Percentiles rank a stretch among this genome's conserved stretches.
phyloP scores from a whole-genome alignment of 2,113 vertebrate genomes.

The Sterrhoptilus dennistouni region DNA sequence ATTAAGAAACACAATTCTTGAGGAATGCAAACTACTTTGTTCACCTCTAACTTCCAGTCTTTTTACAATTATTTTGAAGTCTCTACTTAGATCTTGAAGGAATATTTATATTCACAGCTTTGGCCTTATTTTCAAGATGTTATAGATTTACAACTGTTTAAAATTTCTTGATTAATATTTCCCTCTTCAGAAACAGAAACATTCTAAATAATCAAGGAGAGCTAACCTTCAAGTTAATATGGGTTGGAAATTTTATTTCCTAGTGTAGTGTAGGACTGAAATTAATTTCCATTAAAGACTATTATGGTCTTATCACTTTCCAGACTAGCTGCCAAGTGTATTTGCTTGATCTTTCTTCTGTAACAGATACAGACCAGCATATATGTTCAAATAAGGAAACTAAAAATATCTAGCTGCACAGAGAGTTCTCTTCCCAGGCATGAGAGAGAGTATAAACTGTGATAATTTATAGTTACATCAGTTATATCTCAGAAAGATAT shows the following conservation, averaged over 20 bases:
- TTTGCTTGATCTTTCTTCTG: slow-evolving; percentile 26
- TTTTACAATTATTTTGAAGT: not conserved
- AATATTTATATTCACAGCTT: not conserved
- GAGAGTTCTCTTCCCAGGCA: not conserved
- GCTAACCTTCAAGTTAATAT: not conserved
- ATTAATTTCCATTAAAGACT: not conserved
- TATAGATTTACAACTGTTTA: not conserved
- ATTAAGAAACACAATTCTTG: not conserved
- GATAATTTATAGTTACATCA: not conserved
- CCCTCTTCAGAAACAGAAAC: not conserved
- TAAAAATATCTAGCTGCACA: not conserved
- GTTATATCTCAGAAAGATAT: not conserved
- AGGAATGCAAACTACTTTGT: not conserved
- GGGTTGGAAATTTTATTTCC: not conserved
- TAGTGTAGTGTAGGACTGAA: not conserved
- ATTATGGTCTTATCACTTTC: not conserved
- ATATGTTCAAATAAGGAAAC: slow-evolving; percentile 15
- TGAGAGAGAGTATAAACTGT: not conserved
- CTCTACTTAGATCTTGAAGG: not conserved
- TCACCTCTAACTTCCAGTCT: not conserved
- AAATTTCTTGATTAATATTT: not conserved
- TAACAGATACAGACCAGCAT: not conserved
- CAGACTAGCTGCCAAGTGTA: slow-evolving; percentile 12
- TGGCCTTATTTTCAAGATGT: not conserved
- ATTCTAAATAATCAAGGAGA: not conserved